Evolutionary conservation across 2,113 vertebrate genomes (phyloP).

Genomic region (Oryzias celebensis): DNA sequence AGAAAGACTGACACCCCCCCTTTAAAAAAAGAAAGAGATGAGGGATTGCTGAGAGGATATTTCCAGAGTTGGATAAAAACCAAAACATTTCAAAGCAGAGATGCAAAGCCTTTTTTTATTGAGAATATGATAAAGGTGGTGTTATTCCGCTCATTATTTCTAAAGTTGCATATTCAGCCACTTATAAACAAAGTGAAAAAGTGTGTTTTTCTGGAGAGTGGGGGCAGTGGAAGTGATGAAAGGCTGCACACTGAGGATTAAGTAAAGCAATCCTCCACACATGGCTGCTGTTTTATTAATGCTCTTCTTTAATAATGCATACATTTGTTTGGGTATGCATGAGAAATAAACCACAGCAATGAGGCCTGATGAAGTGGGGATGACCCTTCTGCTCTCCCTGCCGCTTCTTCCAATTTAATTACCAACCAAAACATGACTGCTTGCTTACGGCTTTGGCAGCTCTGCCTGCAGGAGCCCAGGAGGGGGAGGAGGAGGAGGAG

Average conservation of each 20-base stretch:
- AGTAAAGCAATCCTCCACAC: neutral
- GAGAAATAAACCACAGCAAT: too few relatives aligned
- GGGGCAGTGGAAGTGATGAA: neutral
- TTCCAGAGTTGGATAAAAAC: neutral
- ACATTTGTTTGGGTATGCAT: too few relatives aligned
- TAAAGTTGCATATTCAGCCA: neutral
- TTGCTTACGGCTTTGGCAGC: too few relatives aligned
- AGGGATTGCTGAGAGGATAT: too few relatives aligned
- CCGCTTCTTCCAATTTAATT: too few relatives aligned
- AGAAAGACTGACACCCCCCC: too few relatives aligned
- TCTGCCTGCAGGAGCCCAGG: too few relatives aligned
- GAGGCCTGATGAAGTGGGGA: too few relatives aligned
- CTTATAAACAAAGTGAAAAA: neutral
- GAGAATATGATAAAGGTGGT: neutral
- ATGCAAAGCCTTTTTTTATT: neutral
- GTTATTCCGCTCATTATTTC: neutral
- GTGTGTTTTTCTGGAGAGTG: neutral
- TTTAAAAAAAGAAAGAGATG: too few relatives aligned
- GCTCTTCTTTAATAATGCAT: neutral
- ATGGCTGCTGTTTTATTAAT: neutral
- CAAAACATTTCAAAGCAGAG: neutral
- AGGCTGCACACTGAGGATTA: neutral
- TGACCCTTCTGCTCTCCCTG: too few relatives aligned
- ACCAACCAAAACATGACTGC: too few relatives aligned
- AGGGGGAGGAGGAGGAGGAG: too few relatives aligned